These are phyloP conservation scores for Nymphalis polychloros DNA, from an alignment of 2,888 invertebrate genomes.

Conservation along the genomic window DNA sequence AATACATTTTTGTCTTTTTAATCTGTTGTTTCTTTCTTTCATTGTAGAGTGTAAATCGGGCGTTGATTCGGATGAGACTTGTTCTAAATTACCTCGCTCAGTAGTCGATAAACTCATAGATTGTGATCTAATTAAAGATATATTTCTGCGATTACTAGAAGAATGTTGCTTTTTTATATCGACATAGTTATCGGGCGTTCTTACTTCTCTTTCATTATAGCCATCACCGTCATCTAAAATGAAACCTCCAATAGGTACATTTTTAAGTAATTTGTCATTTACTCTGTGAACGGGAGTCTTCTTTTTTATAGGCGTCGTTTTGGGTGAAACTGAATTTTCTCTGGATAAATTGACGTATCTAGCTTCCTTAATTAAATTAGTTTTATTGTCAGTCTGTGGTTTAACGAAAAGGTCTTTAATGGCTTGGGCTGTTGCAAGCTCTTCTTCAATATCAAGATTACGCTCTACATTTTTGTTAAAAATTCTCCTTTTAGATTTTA, in stretches of 20 bases:
- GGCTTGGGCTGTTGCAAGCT: conserved; percentile 57
- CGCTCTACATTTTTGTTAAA: conserved; percentile 52
- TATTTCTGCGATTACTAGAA: conserved; percentile 42
- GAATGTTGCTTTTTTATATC: conserved; percentile 47
- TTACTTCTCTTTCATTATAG: conserved; percentile 77
- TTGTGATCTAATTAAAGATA: conserved; percentile 59
- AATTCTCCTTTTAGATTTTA: conserved; percentile 68
- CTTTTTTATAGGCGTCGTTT: conserved; percentile 64
- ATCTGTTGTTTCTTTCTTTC: conserved; percentile 59
- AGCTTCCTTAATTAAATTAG: conserved; percentile 72
- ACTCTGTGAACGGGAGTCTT: conserved; percentile 60
- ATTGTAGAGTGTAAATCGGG: conserved; percentile 62
- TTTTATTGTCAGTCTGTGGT: conserved; percentile 68
- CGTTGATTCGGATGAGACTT: conserved; percentile 64
- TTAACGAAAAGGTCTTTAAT: conserved; percentile 72
- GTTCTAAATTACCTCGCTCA: conserved; percentile 53
- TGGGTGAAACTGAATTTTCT: conserved; percentile 74
- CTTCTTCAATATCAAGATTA: conserved; percentile 52
- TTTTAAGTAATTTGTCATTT: conserved; percentile 67
- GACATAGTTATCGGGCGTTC: conserved; percentile 65
- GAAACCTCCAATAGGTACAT: conserved; percentile 74
- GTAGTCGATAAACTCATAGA: conserved; percentile 62
- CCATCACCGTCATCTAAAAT: conserved; percentile 75
- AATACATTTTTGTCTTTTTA: conserved; percentile 82
- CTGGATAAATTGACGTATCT: conserved; percentile 70